Percentiles rank a stretch among this genome's conserved stretches.
These are phyloP conservation scores for Antechinus stuartii DNA, from an alignment of 2,113 vertebrate genomes.

Conservation along the genomic window DNA sequence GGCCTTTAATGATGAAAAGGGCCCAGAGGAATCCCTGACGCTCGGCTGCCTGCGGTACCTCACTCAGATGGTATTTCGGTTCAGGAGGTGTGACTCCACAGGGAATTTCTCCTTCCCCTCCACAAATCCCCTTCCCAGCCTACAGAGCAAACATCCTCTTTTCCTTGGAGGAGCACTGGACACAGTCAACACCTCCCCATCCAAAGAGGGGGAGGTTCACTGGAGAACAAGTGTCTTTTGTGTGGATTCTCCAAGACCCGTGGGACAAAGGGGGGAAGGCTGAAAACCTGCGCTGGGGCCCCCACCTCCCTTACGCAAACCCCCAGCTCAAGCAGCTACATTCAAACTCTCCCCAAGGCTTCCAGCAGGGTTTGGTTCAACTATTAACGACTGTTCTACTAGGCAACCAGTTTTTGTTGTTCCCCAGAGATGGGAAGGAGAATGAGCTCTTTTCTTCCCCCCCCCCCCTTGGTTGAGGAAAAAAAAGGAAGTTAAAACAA, in stretches of 20 bases:
- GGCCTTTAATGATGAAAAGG: neutral
- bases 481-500: neutral
- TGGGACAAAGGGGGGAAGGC: neutral
- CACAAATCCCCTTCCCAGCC: neutral
- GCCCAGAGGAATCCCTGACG: neutral
- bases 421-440: neutral
- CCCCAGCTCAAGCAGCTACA: neutral
- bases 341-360: constrained; percentile 3
- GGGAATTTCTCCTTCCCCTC: constrained; percentile 1
- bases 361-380: constrained; percentile 1
- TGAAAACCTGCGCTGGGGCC: neutral
- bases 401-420: constrained; percentile 10
- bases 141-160: constrained; percentile 1
- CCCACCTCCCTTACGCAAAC: neutral
- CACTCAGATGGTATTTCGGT: constrained; percentile 12
- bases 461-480: neutral
- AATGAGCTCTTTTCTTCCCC: neutral
- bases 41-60: neutral
- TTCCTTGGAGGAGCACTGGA: neutral
- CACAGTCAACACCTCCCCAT: neutral
- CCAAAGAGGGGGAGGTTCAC: constrained; percentile 4
- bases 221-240: constrained; percentile 21
- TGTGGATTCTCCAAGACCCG: neutral
- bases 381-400: constrained; percentile 11
- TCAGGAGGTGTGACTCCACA: constrained; percentile 7